Base-by-base conservation (phyloP, 2,888 invertebrate genomes). In the Amblyteles armatorius region DNA sequence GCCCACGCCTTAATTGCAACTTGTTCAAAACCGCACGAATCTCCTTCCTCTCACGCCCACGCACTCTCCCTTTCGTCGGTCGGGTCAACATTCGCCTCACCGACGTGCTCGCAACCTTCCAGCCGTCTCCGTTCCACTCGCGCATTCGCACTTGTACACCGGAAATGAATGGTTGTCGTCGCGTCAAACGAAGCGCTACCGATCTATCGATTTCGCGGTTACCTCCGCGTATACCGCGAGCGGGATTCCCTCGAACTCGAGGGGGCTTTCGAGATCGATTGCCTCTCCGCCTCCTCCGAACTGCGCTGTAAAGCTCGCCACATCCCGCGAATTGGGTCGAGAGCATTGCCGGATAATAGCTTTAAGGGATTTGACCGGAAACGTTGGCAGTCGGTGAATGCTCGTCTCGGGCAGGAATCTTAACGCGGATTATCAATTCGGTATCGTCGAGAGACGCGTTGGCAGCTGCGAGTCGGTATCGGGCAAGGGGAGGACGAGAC, bases 171-270 rank as follows among this genome's bases (percentile, higher is more conserved):
- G 57, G 26, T 44, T 63, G 22, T 65, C 36, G 48, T 50, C 11
- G 57, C 50, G 29, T 44, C 16, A 44, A 65, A 67, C 69, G 63
- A 76, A 57, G 50, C 33, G 63, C 44, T 63, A 69, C 22, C 73
- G 73, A 73, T 78, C 22, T 40, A 84, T 84, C 72, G 72, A 84
- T 84, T 81, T 73, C 50, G 77, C 68, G 81, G 84, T 84, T 81
- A 81, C 73, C 71, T 50, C 63, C 40, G 63, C 44, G 50, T 29
- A n/a, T 57, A 22, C 22, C 16, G 16, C 44, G 29, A 44, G 50
- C 6, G 67, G 50, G 71, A 22, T 13, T 9, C 29, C 7, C 73
- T 73, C 73, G 63, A 74, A n/a, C 69, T 81, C 60, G 40, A 69
- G 60, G 19, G 71, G 40, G 72, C 57, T 52, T 65, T 68, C 40